Percentiles rank a stretch among this genome's conserved stretches.
phyloP scores from a whole-genome alignment of 2,113 vertebrate species.

The Gymnocephalus cernua region DNA sequence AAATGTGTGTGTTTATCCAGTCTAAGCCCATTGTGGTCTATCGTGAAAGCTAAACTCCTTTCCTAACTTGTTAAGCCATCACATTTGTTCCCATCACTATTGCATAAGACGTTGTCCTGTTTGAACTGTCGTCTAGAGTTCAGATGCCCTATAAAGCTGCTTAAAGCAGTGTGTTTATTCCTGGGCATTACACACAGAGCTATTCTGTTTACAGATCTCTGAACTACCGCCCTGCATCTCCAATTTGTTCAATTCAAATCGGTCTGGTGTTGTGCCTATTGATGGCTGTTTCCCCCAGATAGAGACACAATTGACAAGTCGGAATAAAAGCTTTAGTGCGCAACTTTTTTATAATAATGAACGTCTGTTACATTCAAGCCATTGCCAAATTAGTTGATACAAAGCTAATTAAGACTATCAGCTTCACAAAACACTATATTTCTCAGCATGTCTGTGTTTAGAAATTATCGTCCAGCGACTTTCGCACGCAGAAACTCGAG shows the following conservation, averaged over 20 bases:
- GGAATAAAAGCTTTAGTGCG: too few relatives aligned
- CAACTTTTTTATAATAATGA: too few relatives aligned
- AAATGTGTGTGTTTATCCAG: neutral
- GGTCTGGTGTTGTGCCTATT: slow-evolving; percentile 8
- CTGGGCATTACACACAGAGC: neutral
- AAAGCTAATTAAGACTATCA: too few relatives aligned
- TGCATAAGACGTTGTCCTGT: slow-evolving; percentile 10
- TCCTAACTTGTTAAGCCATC: slow-evolving; percentile 18
- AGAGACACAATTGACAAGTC: neutral
- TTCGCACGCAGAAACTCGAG: too few relatives aligned
- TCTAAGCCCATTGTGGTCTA: slow-evolving; percentile 15
- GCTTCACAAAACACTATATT: too few relatives aligned
- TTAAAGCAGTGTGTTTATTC: slow-evolving; percentile 8
- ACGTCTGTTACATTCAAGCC: too few relatives aligned
- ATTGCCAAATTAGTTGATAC: too few relatives aligned
- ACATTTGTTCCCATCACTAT: slow-evolving; percentile 7
- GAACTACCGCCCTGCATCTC: neutral
- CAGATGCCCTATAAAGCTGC: neutral
- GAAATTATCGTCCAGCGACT: too few relatives aligned
- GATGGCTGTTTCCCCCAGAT: neutral
- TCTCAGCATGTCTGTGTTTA: too few relatives aligned
- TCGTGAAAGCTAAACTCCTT: neutral
- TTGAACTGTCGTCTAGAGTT: neutral
- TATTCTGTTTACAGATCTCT: slow-evolving; percentile 1
- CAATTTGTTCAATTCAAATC: slow-evolving; percentile 12